These are phyloP conservation scores for Argyresthia goedartella DNA, from an alignment of 2,888 invertebrate genomes.

Conservation along the genomic window DNA sequence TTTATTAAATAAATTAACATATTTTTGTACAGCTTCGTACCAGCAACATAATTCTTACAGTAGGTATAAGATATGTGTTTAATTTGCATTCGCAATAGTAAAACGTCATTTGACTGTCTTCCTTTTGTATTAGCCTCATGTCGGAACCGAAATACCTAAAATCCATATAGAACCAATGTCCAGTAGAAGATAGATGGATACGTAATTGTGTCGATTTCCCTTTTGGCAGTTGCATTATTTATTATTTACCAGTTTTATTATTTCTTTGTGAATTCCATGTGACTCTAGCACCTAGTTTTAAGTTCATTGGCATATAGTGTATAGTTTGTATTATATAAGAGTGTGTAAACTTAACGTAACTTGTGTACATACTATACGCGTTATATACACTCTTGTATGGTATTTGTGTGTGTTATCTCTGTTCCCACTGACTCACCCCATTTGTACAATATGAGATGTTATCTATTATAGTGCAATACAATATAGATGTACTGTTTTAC, in stretches of 20 bases:
- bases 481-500: constrained; percentile 67
- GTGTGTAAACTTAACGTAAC: no score
- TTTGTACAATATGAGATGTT: constrained; percentile 68
- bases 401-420: constrained; percentile 13
- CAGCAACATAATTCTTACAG: neutral
- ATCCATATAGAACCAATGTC: no score
- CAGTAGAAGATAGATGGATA: no score
- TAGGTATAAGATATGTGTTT: neutral
- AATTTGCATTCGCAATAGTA: neutral
- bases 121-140: neutral
- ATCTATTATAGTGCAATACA: constrained; percentile 71
- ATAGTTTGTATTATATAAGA: no score
- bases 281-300: no score
- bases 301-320: no score
- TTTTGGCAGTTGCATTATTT: no score
- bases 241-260: no score
- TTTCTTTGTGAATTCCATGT: no score
- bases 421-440: constrained; percentile 18
- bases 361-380: no score
- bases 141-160: neutral
- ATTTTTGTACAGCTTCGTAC: constrained; percentile 24
- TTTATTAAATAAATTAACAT: constrained; percentile 18
- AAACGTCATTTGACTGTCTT: constrained; percentile 9
- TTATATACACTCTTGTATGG: constrained; percentile 10
- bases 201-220: no score